Base-by-base conservation (phyloP, 2,797 vertebrate genomes). In the Sphaeramia orbicularis region DNA sequence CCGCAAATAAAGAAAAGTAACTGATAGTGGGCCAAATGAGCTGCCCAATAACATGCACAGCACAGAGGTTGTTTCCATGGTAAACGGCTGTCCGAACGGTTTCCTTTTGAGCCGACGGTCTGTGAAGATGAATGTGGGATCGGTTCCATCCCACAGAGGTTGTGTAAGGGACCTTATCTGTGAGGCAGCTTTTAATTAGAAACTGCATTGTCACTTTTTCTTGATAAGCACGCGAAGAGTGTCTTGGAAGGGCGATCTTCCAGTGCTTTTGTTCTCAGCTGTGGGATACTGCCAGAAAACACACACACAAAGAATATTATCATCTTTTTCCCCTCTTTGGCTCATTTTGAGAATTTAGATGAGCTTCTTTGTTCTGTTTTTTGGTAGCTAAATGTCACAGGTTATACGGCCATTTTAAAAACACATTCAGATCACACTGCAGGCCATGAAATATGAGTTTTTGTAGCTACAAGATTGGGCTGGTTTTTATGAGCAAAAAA, bases 1-100 rank as follows among this genome's bases (percentile, higher is more conserved):
- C 71, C 71, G 88, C 90, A 92, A 93, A 91, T 90, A 86, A 93
- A 79, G 53, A 91, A 88, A 81, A 86, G 86, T 79, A 89, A 93
- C 76, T 74, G 85, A 92, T 91, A 87, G 78, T 70, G 49, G 73
- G 78, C 49, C 74, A 78, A 91, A 82, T 83, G 75, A 90, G 71
- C 74, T 54, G 59, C 32, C 71, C 74, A 49, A 44, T 66, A 73
- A 62, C 50, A 32, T 13, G 37, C 43, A 15, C 30, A 15, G 49
- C 51, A 14, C 61, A 80, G 71, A 78, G 75, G 79, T 83, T 67
- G 81, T 87, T 85, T 76, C 87, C 80, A 84, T 85, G 81, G 76
- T 55, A 59, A 89, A 80, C 72, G 16, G 0, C 30, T 7, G 0
- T 65, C 65, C 52, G 21, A 60, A 75, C 65, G 65, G 56, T 58